Percentiles rank a stretch among this genome's conserved stretches.
Evolutionary conservation across 1,140 invertebrate genomes (phyloP).

Genomic region (Drosophila mayri): DNA sequence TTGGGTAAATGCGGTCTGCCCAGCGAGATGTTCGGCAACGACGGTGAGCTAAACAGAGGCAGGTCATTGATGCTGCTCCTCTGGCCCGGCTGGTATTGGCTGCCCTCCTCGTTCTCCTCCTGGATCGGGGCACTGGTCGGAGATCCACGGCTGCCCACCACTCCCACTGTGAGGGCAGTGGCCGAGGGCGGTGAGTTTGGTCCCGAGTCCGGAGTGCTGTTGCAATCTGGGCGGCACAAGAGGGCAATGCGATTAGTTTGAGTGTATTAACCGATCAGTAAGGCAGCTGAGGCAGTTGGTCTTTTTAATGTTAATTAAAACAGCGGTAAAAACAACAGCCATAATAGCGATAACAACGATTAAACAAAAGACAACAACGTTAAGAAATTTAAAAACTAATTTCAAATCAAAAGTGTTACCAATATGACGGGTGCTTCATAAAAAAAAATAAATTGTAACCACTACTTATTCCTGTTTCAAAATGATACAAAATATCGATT

Average conservation of each 20-base stretch:
- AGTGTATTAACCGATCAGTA: background rate
- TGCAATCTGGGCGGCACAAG: constrained; percentile 72
- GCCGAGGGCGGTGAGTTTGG: constrained; percentile 92
- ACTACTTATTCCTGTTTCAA: background rate
- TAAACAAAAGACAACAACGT: constrained; percentile 10
- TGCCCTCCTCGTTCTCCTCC: constrained; percentile 87
- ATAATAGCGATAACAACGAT: constrained; percentile 21
- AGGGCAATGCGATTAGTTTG: background rate
- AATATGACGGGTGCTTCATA: background rate
- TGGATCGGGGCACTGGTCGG: constrained; percentile 89
- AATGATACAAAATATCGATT: background rate
- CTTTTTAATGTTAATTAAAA: constrained; percentile 22
- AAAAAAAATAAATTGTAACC: background rate
- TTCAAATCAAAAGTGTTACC: constrained; percentile 10
- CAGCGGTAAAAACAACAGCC: constrained; percentile 27
- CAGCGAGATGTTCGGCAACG: constrained; percentile 97
- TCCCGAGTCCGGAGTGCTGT: constrained; percentile 92
- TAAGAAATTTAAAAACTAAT: background rate
- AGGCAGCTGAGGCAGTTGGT: constrained; percentile 8
- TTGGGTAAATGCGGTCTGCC: constrained; percentile 91
- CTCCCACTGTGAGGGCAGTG: constrained; percentile 86
- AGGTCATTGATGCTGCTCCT: constrained; percentile 85
- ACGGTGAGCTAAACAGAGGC: constrained; percentile 96
- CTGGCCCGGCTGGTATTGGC: constrained; percentile 84
- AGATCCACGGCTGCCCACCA: constrained; percentile 86